These are phyloP conservation scores for Seriola dumerili DNA, from an alignment of 2,113 vertebrate species.

Conservation along the genomic window DNA sequence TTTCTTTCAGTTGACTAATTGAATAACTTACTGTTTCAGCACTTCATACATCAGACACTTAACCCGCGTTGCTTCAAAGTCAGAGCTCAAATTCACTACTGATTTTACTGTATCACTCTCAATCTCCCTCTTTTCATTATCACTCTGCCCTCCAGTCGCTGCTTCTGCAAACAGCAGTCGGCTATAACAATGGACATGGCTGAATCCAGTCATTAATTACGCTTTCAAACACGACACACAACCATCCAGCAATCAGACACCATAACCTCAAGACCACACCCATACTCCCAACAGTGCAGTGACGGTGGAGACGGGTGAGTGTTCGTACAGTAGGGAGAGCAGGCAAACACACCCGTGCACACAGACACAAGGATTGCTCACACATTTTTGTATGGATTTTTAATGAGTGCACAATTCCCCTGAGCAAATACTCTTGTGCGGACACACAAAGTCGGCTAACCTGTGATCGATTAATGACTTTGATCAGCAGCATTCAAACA, in stretches of 20 bases:
- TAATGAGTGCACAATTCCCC: constrained; percentile 53
- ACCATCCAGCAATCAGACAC: background rate
- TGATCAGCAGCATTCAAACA: constrained; percentile 69
- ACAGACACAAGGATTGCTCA: constrained; percentile 1
- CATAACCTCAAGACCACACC: background rate
- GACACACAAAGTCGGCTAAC: constrained; percentile 45
- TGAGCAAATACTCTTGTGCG: constrained; percentile 31
- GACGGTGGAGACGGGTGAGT: background rate
- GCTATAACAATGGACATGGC: background rate
- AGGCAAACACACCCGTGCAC: background rate
- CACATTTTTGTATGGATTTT: constrained; percentile 49
- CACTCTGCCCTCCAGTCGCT: background rate
- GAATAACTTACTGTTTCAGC: background rate
- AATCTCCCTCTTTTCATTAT: background rate
- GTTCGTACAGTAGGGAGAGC: background rate
- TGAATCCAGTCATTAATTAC: background rate
- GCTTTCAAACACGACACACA: background rate
- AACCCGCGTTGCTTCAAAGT: background rate
- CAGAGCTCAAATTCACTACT: background rate
- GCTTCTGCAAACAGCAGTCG: background rate
- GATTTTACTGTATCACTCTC: background rate
- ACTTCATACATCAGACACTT: background rate
- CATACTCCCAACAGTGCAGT: background rate
- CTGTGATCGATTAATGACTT: constrained; percentile 69
- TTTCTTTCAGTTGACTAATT: background rate